Conservation (phyloP, 2,888 invertebrate genomes). For the Cerastis leucographa region DNA sequence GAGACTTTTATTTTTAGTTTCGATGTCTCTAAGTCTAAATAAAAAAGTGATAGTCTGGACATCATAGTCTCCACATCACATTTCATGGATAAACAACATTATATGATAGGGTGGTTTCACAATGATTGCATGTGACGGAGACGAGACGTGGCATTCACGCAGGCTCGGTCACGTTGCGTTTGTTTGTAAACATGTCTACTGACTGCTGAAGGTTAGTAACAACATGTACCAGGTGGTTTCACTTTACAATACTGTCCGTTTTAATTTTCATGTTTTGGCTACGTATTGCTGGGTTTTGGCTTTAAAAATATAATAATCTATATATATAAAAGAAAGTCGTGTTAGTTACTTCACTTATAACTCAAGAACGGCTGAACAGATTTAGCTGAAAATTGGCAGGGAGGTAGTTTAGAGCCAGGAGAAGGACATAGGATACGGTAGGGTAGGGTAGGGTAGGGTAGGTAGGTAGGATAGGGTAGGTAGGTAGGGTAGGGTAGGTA, state of each 20-base stretch:
- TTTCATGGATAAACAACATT: slow-evolving; percentile 45
- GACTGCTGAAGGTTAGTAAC: slow-evolving; percentile 75
- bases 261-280: slow-evolving; percentile 57
- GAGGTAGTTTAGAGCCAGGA: too few species aligned
- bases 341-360: too few species aligned
- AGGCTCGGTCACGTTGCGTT: slow-evolving; percentile 75
- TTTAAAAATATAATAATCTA: slow-evolving; percentile 1
- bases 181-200: slow-evolving; percentile 82
- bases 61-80: not conserved
- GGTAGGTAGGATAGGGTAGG: too few species aligned
- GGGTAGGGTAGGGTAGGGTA: too few species aligned
- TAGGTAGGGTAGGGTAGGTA: too few species aligned
- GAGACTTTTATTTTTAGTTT: not conserved
- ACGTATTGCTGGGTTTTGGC: slow-evolving; percentile 11
- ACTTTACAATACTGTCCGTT: slow-evolving; percentile 55
- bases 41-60: not conserved
- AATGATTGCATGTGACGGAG: slow-evolving; percentile 61
- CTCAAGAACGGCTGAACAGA: too few species aligned
- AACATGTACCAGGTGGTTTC: slow-evolving; percentile 60
- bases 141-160: slow-evolving; percentile 73
- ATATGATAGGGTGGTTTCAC: slow-evolving; percentile 55
- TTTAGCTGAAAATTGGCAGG: too few species aligned
- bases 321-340: too few species aligned
- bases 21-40: not conserved
- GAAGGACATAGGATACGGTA: too few species aligned